Evolutionary conservation across 2,888 invertebrate genomes (phyloP).

Genomic region (Elgonia sp.): DNA sequence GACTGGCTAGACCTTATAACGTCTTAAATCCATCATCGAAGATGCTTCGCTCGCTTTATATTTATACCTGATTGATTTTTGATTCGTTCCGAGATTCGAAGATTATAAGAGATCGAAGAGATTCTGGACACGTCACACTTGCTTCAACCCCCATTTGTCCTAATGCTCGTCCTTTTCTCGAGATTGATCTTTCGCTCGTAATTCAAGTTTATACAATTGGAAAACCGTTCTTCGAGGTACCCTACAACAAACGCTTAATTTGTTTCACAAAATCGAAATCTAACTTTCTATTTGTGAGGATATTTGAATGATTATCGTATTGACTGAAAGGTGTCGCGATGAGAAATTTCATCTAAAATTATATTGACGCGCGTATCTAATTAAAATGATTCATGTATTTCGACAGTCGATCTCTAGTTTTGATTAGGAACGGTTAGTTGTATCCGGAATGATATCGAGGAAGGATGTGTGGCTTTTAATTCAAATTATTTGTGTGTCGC

Average conservation of each 20-base stretch:
- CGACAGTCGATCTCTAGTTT: too few relatives aligned
- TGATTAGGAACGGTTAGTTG: too few relatives aligned
- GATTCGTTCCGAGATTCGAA: conserved; percentile 52
- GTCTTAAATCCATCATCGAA: conserved; percentile 54
- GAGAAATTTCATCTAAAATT: too few relatives aligned
- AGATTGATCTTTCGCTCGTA: conserved; percentile 51
- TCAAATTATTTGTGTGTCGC: too few relatives aligned
- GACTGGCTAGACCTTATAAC: conserved; percentile 54
- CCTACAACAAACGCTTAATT: conserved; percentile 12
- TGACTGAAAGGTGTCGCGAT: too few relatives aligned
- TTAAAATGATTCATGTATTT: too few relatives aligned
- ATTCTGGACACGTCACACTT: conserved; percentile 69
- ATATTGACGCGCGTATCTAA: too few relatives aligned
- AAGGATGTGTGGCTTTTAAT: too few relatives aligned
- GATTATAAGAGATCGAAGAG: conserved; percentile 59
- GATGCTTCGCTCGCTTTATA: conserved; percentile 43
- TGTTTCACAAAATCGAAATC: neutral
- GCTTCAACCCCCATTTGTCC: conserved; percentile 56
- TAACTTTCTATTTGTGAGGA: neutral
- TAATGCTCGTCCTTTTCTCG: conserved; percentile 30
- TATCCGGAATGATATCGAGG: too few relatives aligned
- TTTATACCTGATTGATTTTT: conserved; percentile 69
- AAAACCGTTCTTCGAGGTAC: conserved; percentile 11
- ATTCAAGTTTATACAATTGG: conserved; percentile 39
- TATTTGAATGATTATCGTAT: too few relatives aligned